Conservation (phyloP, 2,113 vertebrate species). For the Prionailurus bengalensis region DNA sequence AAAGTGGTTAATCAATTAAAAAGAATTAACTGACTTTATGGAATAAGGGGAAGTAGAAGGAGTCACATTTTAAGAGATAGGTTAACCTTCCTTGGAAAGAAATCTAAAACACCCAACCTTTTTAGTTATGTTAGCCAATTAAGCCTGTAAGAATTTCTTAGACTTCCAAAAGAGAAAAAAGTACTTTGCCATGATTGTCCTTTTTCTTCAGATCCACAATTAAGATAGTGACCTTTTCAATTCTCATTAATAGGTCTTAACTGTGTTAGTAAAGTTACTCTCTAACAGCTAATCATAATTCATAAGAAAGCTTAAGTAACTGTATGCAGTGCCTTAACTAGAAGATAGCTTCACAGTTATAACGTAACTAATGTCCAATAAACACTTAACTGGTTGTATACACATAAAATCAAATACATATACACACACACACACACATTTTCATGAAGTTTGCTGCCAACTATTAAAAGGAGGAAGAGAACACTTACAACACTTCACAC, state of each 20-base stretch:
- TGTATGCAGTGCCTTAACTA: slow-evolving; percentile 41
- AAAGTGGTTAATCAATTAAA: slow-evolving; percentile 5
- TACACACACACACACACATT: neutral
- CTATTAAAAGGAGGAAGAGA: neutral
- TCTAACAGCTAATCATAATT: slow-evolving; percentile 46
- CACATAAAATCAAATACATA: neutral
- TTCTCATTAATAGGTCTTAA: neutral
- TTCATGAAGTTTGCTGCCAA: neutral
- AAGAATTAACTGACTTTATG: slow-evolving; percentile 1
- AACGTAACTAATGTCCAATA: neutral
- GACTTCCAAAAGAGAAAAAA: slow-evolving; percentile 13
- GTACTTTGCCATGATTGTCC: neutral
- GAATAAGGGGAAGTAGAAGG: neutral
- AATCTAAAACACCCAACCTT: slow-evolving; percentile 28
- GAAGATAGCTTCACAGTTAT: slow-evolving; percentile 30
- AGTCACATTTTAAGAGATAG: neutral
- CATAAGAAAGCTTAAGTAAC: slow-evolving; percentile 42
- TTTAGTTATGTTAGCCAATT: slow-evolving; percentile 10
- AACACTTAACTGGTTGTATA: neutral
- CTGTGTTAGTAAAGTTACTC: neutral
- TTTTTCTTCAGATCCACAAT: slow-evolving; percentile 48
- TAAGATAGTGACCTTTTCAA: slow-evolving; percentile 39
- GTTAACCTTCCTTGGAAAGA: slow-evolving; percentile 19
- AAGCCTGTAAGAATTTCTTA: slow-evolving; percentile 54
- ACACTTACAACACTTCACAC: neutral